Conservation (phyloP, 1,140 invertebrate species). For the Plectus sambesii region DNA sequence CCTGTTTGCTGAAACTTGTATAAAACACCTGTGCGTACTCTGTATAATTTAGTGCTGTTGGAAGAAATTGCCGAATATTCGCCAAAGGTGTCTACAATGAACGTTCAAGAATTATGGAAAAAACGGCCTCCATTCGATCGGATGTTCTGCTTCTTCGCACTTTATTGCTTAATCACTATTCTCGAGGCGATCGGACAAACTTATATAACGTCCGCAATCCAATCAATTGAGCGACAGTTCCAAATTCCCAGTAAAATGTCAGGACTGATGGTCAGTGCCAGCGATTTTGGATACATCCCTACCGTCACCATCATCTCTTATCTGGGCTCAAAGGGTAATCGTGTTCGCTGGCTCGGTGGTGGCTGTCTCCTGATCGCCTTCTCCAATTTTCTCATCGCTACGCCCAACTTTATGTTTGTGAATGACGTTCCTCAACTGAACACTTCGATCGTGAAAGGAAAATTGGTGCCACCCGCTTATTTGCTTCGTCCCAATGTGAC, state of each 20-base stretch:
- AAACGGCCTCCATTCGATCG: no score
- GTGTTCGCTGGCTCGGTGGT: constrained; percentile 27
- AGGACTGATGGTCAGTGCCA: constrained; percentile 29
- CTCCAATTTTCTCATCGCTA: constrained; percentile 25
- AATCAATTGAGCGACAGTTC: constrained; percentile 28
- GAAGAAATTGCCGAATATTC: no score
- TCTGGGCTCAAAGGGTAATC: constrained; percentile 27
- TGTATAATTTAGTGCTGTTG: no score
- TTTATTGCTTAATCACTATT: no score
- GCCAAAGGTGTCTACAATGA: no score
- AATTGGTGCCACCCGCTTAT: no score
- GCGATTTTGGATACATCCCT: constrained; percentile 29
- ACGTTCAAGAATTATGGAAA: no score
- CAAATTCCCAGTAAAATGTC: constrained; percentile 22
- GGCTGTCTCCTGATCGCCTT: constrained; percentile 26
- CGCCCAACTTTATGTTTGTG: constrained; percentile 29
- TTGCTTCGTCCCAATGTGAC: no score
- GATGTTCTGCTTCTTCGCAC: no score
- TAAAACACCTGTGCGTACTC: no score
- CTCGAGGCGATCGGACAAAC: constrained; percentile 31
- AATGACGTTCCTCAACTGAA: constrained; percentile 30
- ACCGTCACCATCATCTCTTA: constrained; percentile 27
- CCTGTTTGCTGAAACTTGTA: no score
- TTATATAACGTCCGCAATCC: constrained; percentile 30
- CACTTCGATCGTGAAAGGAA: no score